Evolutionary conservation across 2,797 vertebrate species (phyloP), one percentile per base, ranked within the genome.

Genomic region (Paramormyrops hopkinsi): DNA sequence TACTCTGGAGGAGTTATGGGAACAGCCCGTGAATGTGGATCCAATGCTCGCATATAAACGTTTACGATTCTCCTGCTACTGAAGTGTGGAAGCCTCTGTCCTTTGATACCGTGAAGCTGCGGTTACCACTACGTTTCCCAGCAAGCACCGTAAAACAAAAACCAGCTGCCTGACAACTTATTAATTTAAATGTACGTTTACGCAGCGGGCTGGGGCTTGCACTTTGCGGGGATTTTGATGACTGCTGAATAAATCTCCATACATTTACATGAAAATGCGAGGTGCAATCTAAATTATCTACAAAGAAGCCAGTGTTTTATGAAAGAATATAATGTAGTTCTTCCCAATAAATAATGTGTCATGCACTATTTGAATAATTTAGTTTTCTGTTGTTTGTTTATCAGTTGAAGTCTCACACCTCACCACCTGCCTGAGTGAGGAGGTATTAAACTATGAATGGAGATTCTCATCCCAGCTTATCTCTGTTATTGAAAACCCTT

Each of bases 131-230:
- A 17, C 41, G 90, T 91, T 83, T 91, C 65, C 90, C 29, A 0
- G 8, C 0, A 37, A 89, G 50, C 89, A 46, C 90, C 85, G 82
- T 89, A 88, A 90, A 91, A 92, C 90, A 91, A 88, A 92, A 86
- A 91, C 92, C 91, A 46, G 29, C 37, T 91, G 46, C 89, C 84
- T 89, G 90, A 92, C 93, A 94, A 92, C 92, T 83, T 90, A 90
- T 92, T 94, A 93, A 95, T 94, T 95, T 94, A 93, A 95, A 95
- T 95, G 92, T 94, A 93, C 91, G 94, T 94, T 37, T 94, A 93
- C 93, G 92, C 95, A 92, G 91, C 95, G 94, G 87, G 90, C 94
- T 92, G 92, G 91, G 84, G 92, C 93, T 92, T 53, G 25, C 59
- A 62, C 29, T 48, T 84, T 90, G 92, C 93, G 92, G 92, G 91